phyloP scores from a whole-genome alignment of 2,113 vertebrate species.

The Sorex araneus region DNA sequence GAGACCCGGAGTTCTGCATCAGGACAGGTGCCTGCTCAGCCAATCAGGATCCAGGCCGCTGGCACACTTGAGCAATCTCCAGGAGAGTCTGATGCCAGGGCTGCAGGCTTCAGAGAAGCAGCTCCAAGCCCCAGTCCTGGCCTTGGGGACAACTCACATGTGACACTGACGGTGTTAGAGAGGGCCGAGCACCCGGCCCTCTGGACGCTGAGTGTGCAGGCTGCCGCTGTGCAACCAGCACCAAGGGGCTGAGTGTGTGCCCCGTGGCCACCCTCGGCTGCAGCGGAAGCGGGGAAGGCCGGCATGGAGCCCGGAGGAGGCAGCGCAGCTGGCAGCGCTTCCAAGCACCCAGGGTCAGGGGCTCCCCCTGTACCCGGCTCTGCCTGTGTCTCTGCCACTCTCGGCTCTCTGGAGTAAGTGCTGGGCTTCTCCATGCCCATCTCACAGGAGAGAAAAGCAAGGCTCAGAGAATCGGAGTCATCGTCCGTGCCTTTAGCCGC shows the following conservation, averaged over 20 bases:
- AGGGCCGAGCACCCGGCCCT: neutral
- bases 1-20: neutral
- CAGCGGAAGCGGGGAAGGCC: neutral
- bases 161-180: neutral
- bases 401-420: neutral
- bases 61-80: neutral
- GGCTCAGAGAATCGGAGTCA: neutral
- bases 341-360: neutral
- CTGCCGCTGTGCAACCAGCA: neutral
- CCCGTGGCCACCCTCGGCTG: neutral
- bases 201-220: neutral
- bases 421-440: neutral
- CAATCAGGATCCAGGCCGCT: neutral
- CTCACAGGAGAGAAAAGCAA: conserved; percentile 3
- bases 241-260: neutral
- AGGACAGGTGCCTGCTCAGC: too few species aligned
- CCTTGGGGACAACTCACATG: neutral
- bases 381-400: neutral
- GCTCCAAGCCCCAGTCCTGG: neutral
- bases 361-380: neutral
- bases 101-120: neutral
- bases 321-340: neutral
- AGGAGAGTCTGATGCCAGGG: neutral
- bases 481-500: neutral
- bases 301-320: neutral